These are phyloP conservation scores for Oryctes rhinoceros DNA, from an alignment of 1,140 invertebrate species.

Conservation along the genomic window DNA sequence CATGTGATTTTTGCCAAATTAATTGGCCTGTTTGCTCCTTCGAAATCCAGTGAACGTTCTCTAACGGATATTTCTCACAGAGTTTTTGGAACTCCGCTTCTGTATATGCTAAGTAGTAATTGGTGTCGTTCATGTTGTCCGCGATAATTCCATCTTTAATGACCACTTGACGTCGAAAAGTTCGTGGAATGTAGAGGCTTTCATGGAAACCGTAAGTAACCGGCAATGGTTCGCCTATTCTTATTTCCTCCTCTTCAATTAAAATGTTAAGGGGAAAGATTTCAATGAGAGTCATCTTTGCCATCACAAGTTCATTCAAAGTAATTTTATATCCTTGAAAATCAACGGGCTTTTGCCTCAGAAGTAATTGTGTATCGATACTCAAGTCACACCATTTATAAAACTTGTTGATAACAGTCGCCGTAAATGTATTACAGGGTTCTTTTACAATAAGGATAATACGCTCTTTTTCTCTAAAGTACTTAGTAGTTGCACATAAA, in stretches of 20 bases:
- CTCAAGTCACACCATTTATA: not conserved
- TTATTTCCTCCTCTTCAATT: not conserved
- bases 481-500: not conserved
- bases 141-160: not conserved
- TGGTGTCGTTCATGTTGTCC: not conserved
- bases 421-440: not conserved
- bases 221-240: not conserved
- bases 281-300: not conserved
- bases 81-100: not conserved
- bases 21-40: not conserved
- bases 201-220: not conserved
- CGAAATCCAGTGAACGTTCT: not conserved
- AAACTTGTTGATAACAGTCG: not conserved
- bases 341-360: not conserved
- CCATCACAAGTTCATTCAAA: not conserved
- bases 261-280: not conserved
- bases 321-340: slow-evolving; percentile 12
- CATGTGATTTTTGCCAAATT: not conserved
- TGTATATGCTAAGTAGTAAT: not conserved
- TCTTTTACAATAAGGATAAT: not conserved
- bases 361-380: not conserved
- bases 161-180: not conserved
- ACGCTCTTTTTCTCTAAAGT: not conserved
- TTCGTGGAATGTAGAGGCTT: not conserved
- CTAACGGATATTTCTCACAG: not conserved